Percentiles rank a stretch among this genome's conserved stretches.
These are phyloP conservation scores for Epicampocera succincta DNA, from an alignment of 2,888 invertebrate genomes.

Conservation along the genomic window DNA sequence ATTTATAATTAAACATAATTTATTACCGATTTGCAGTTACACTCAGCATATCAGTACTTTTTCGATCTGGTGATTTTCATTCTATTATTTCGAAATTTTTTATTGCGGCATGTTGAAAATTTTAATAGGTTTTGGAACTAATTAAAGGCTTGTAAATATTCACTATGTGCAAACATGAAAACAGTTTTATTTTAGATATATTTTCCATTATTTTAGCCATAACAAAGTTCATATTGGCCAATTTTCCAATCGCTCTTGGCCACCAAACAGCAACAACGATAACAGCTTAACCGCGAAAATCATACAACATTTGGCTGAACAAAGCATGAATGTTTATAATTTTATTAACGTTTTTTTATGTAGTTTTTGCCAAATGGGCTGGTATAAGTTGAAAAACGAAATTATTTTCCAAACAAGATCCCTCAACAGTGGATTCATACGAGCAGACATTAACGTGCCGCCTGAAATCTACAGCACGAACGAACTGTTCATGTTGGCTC, in stretches of 20 bases:
- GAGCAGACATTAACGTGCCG: too few relatives aligned
- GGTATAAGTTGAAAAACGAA: too few relatives aligned
- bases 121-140: slow-evolving; percentile 42
- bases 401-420: neutral
- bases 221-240: slow-evolving; percentile 14
- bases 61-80: neutral
- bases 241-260: neutral
- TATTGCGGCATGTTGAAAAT: slow-evolving; percentile 24
- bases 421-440: neutral
- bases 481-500: neutral
- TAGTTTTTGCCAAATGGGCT: too few relatives aligned
- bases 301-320: neutral
- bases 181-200: neutral
- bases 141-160: slow-evolving; percentile 60
- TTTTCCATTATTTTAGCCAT: slow-evolving; percentile 5
- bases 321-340: neutral
- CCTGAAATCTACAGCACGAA: neutral
- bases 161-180: slow-evolving; percentile 38
- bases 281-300: neutral
- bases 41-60: too few relatives aligned
- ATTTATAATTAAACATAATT: too few relatives aligned
- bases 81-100: neutral
- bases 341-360: too few relatives aligned
- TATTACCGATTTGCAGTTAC: too few relatives aligned
- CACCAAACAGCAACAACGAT: neutral